Conservation (phyloP, 2,113 vertebrate species). For the Psittacula cyanocephala region DNA sequence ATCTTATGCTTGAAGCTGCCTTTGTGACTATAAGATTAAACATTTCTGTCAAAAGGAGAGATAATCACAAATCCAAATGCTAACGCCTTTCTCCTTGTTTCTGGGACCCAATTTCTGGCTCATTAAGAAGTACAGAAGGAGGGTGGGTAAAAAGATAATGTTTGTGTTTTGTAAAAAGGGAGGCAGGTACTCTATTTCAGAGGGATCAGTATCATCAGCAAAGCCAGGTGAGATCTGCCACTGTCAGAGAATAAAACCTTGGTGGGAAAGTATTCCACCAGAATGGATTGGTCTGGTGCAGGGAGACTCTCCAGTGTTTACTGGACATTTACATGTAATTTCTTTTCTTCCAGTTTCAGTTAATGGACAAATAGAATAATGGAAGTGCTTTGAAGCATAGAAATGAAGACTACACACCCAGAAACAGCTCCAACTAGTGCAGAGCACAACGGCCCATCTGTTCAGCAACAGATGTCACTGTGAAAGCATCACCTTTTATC, state of each 20-base stretch:
- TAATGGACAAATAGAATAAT: not conserved
- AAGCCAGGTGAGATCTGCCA: not conserved
- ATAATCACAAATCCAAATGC: not conserved
- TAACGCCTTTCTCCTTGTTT: not conserved
- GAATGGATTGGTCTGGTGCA: not conserved
- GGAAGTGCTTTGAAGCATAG: not conserved
- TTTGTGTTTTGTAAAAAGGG: not conserved
- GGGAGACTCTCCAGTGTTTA: not conserved
- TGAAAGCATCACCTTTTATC: not conserved
- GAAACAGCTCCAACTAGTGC: not conserved
- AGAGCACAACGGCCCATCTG: not conserved
- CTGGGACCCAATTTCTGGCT: not conserved
- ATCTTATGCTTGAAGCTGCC: not conserved
- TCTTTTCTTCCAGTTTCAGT: not conserved
- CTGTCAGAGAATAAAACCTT: not conserved
- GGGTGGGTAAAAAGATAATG: rapidly evolving
- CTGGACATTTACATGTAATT: not conserved
- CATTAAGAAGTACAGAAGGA: too few species aligned
- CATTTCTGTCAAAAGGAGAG: not conserved
- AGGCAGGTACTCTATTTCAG: not conserved
- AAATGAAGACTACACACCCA: not conserved
- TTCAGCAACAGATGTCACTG: not conserved
- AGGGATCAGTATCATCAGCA: not conserved
- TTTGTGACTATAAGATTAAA: not conserved
- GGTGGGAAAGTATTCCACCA: not conserved